Conservation (phyloP, 2,888 invertebrate species). For the Teleogryllus oceanicus region DNA sequence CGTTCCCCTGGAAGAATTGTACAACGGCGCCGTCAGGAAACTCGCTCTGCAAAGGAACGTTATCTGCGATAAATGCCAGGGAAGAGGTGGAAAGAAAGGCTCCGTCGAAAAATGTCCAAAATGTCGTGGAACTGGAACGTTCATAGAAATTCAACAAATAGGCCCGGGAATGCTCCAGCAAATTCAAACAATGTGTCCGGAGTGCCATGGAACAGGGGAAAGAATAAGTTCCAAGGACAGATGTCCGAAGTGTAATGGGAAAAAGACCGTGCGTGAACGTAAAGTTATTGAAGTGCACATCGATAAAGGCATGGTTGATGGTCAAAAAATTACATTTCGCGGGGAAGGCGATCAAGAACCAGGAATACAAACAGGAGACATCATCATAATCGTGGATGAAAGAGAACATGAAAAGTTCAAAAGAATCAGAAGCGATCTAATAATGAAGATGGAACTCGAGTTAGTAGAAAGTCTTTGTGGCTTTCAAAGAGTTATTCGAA, state of each 20-base stretch:
- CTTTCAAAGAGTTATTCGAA: constrained; percentile 12
- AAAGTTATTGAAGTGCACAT: constrained; percentile 12
- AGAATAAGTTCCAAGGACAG: constrained; percentile 19
- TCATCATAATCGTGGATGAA: constrained; percentile 21
- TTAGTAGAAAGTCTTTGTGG: constrained; percentile 23
- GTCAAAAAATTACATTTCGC: constrained; percentile 21
- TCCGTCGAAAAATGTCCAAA: constrained; percentile 78
- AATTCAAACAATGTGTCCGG: neutral
- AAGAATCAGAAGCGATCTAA: neutral
- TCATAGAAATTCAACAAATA: constrained; percentile 67
- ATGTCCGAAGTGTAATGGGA: constrained; percentile 20
- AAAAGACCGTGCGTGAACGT: neutral
- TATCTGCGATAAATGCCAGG: constrained; percentile 93
- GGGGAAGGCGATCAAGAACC: constrained; percentile 24
- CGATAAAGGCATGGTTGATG: neutral
- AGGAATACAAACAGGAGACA: neutral
- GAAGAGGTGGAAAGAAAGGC: constrained; percentile 91
- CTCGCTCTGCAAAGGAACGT: constrained; percentile 90
- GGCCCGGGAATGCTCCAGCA: constrained; percentile 64
- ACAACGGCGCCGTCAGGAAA: constrained; percentile 89
- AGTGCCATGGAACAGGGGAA: constrained; percentile 18
- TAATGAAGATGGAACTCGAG: neutral
- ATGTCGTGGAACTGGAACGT: constrained; percentile 88
- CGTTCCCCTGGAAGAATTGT: constrained; percentile 89
- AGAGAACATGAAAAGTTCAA: neutral